Base-by-base conservation (phyloP, 2,888 invertebrate species). In the Timandra comae region DNA sequence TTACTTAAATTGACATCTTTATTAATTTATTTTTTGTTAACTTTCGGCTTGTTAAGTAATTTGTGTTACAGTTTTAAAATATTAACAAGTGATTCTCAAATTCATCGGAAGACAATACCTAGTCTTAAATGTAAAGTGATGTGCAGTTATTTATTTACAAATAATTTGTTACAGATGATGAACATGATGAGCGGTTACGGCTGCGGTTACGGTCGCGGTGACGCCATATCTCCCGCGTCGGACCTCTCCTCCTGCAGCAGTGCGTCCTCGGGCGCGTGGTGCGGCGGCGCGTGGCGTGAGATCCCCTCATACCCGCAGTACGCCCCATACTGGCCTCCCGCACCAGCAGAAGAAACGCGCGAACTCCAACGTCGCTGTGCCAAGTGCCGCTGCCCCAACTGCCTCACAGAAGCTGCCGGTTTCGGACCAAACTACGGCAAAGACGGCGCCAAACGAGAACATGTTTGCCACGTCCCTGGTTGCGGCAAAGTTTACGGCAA, bases 401-500 rank as follows among this genome's bases (percentile, higher is more conserved):
- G 91, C 70, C 89, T 91, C 51, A 92, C 89, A 51, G 96, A 90
- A 86, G 94, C 92, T 65, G 93, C 88, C 52, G 95, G 88, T 39
- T 89, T 89, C 72, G 93, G 87, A 65, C 94, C 91, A 54, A 88
- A 89, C 52, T 91, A 88, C 72, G 92, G 86, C 68, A 95, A 91
- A 86, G 89, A 89, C 38, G 88, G 88, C 3, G 94, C 91, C 52
- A 95, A 91, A 81, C 93, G 91, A 69, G 93, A 88, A 74, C 96
- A 96, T 70, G 89, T 93, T 26, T 96, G 96, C 61, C 95, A 96
- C 71, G 91, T 95, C 22, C 92, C 93, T 1, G 95, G 95, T 25
- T 98, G 97, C 66, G 91, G 90, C 38, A 92, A 93, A 58, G 91
- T 95, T 8, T 98, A 98, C 74, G 95, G 95, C 7, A 97, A 97